Conservation (phyloP, 2,113 vertebrate genomes). For the Podocnemis expansa region DNA sequence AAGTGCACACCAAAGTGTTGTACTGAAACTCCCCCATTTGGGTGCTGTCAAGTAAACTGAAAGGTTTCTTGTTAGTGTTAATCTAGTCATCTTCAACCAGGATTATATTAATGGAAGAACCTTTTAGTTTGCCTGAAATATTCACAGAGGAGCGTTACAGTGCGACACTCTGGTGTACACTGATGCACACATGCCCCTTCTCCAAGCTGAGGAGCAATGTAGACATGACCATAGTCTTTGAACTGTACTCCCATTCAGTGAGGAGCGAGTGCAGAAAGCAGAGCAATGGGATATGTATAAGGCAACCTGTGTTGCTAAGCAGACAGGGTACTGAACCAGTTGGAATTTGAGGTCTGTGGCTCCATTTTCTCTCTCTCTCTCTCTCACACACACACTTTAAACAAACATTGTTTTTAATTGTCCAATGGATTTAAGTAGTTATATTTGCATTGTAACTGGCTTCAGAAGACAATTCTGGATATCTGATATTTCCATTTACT, state of each 20-base stretch:
- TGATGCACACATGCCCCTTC: neutral
- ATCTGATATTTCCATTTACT: neutral
- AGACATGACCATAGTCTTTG: neutral
- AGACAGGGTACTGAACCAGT: neutral
- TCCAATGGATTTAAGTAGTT: neutral
- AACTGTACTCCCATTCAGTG: accelerated
- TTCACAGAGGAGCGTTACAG: neutral
- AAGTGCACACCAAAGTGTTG: neutral
- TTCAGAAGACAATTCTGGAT: neutral
- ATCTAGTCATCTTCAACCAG: neutral
- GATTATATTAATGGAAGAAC: neutral
- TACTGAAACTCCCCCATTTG: neutral
- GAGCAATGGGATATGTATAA: neutral
- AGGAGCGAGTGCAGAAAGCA: neutral
- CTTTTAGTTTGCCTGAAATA: neutral
- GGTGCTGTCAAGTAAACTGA: neutral
- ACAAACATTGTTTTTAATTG: neutral
- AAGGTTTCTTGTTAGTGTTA: neutral
- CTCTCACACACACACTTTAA: neutral
- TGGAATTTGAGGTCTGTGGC: neutral
- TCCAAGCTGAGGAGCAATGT: neutral
- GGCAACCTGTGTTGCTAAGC: neutral
- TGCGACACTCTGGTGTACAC: neutral
- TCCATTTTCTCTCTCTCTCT: too few relatives aligned
- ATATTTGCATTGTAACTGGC: neutral